Evolutionary conservation across 2,888 invertebrate genomes (phyloP).

Genomic region (Balanococcus diminutus): DNA sequence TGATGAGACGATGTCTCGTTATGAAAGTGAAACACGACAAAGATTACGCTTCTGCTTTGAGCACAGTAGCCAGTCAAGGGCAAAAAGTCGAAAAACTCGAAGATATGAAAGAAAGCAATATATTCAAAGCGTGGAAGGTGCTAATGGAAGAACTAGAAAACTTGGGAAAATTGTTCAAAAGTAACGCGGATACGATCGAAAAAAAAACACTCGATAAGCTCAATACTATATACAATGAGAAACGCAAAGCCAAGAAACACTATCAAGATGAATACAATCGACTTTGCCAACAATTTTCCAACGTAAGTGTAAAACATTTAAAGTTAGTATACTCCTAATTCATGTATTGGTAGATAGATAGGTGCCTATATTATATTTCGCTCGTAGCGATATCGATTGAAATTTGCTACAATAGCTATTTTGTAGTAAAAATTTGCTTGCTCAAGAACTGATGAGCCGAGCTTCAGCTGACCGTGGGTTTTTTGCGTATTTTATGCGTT

Average conservation of each 20-base stretch:
- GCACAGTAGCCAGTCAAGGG: conserved; percentile 80
- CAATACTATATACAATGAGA: conserved; percentile 80
- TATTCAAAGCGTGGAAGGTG: conserved; percentile 75
- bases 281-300: conserved; percentile 79
- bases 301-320: too few species aligned
- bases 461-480: too few species aligned
- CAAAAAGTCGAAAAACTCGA: conserved; percentile 81
- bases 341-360: too few species aligned
- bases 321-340: too few species aligned
- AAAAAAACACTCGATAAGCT: conserved; percentile 82
- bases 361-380: too few species aligned
- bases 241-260: conserved; percentile 81
- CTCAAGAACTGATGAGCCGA: too few species aligned
- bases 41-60: conserved; percentile 85
- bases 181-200: conserved; percentile 85
- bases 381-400: too few species aligned
- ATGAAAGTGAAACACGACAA: conserved; percentile 89
- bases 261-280: conserved; percentile 89
- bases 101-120: conserved; percentile 70
- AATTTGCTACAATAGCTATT: too few species aligned
- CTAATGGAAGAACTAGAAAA: conserved; percentile 90
- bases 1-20: conserved; percentile 84
- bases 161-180: conserved; percentile 78
- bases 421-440: too few species aligned
- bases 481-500: too few species aligned